Conservation (phyloP, 1,140 invertebrate species). For the Neocloeon triangulifer region DNA sequence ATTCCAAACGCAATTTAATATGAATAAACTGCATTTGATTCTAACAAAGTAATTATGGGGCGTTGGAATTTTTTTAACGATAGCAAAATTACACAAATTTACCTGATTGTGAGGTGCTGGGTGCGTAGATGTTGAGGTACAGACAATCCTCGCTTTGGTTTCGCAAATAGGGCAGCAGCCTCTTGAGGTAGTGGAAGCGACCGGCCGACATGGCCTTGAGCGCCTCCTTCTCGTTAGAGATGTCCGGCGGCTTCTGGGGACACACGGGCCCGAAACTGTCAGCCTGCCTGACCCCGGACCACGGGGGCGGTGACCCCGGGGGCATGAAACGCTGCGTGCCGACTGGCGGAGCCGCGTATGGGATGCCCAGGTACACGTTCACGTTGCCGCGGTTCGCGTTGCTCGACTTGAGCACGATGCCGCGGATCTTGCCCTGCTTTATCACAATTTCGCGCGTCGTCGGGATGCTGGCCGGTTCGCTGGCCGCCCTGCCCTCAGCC, state of each 20-base stretch:
- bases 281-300: slow-evolving; percentile 43
- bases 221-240: slow-evolving; percentile 22
- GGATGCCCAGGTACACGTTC: slow-evolving; percentile 39
- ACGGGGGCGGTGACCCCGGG: slow-evolving; percentile 42
- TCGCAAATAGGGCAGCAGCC: slow-evolving; percentile 41
- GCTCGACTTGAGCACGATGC: slow-evolving; percentile 14
- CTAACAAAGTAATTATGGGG: too few species aligned
- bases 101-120: too few species aligned
- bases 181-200: slow-evolving; percentile 39
- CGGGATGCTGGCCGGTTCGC: slow-evolving; percentile 8
- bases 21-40: too few species aligned
- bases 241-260: slow-evolving; percentile 48
- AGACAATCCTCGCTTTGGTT: slow-evolving; percentile 82
- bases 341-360: slow-evolving; percentile 76
- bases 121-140: slow-evolving; percentile 83
- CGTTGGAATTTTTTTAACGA: too few species aligned
- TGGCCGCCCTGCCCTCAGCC: slow-evolving; percentile 13
- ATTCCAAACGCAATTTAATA: too few species aligned
- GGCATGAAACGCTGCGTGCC: slow-evolving; percentile 69
- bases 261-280: slow-evolving; percentile 61
- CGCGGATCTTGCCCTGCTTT: slow-evolving; percentile 16
- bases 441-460: slow-evolving; percentile 16
- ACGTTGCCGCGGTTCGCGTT: slow-evolving; percentile 8
- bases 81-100: too few species aligned
- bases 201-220: slow-evolving; percentile 29